Evolutionary conservation across 2,113 vertebrate genomes (phyloP).

Genomic region (Smithornis capensis): DNA sequence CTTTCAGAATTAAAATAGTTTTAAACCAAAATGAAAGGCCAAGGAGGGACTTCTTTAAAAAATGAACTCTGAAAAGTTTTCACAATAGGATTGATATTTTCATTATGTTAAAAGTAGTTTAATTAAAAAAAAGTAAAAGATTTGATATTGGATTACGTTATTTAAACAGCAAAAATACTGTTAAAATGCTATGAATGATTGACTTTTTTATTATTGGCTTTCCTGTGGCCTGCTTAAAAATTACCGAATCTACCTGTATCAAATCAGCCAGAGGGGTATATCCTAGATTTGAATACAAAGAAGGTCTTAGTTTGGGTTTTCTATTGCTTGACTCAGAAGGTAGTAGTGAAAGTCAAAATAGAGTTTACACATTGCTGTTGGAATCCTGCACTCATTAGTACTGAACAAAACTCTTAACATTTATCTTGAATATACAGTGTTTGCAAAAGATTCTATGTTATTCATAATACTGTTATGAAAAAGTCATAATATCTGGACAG

Average conservation of each 20-base stretch:
- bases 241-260: neutral
- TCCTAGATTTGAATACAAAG: neutral
- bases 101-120: neutral
- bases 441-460: neutral
- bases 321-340: neutral
- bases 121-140: neutral
- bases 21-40: neutral
- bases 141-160: neutral
- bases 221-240: neutral
- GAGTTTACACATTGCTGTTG: neutral
- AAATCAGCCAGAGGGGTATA: neutral
- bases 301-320: neutral
- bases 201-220: neutral
- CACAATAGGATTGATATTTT: neutral
- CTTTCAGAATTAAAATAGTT: neutral
- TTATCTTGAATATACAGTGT: neutral
- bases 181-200: neutral
- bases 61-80: neutral
- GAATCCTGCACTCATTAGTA: neutral
- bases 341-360: neutral
- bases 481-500: neutral
- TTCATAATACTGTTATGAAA: neutral
- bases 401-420: neutral
- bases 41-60: neutral
- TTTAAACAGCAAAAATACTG: neutral